Base-by-base conservation (phyloP, 1,140 invertebrate species). In the Drosophila quadrilineata region DNA sequence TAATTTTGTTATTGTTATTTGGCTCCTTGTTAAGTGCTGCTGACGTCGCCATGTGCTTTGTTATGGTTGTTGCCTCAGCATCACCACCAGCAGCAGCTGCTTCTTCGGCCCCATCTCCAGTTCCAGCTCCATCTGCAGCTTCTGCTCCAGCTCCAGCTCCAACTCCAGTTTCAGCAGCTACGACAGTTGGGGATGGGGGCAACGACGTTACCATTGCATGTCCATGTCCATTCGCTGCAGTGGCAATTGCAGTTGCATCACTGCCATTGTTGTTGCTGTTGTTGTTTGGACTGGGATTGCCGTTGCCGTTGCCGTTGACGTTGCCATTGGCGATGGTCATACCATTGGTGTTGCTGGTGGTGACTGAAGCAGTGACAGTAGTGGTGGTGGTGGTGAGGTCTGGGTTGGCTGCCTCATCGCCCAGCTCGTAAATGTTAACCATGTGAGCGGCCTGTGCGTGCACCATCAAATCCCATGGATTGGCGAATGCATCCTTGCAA, bases 401-500 rank as follows among this genome's bases (percentile, higher is more conserved):
- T 58, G 80, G 26, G 59, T 62, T 64, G 40, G 57, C 49, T 52
- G 59, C 71, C 71, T 90, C 74, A 90, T 89, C 77, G 60, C 93
- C 93, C 60, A 95, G 90, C 90, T 95, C 94, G 90, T 95, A 95
- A 76, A 95, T 95, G 90, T 95, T 95, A 87, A 95, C 92, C 94
- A 95, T 95, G 88, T 95, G 94, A 35, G 94, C 93, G 17, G 94
- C 93, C 82, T 95, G 94, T 57, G 94, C 94, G 88, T 95, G 94
- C 10, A 95, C 94, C 94, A 95, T 95, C 70, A 95, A 89, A 89
- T 95, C 94, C 94, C 94, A 95, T 29, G 94, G 94, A 73, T 93
- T 94, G 58, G 91, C 91, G 88, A 95, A 95, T 29, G 93, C 92
- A 87, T 95, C 94, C 90, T 95, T 95, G 90, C 94, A 95, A 80